A percentile compares a stretch with the other conserved stretches of the same genome.
Conservation (phyloP, 53 echinoderm and acorn worm genomes). For the Antedon mediterranea region DNA sequence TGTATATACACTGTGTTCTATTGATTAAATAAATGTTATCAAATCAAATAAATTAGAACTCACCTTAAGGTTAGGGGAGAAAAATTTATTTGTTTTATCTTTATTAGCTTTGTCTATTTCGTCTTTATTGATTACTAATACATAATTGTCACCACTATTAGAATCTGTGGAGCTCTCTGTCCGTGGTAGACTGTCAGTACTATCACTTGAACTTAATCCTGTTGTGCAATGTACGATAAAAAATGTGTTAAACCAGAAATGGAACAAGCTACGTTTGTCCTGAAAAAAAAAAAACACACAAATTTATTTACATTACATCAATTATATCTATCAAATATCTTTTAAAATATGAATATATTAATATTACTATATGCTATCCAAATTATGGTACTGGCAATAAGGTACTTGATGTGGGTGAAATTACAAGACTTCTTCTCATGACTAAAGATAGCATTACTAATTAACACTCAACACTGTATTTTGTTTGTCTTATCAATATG, state of each 20-base stretch:
- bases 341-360: no score
- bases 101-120: conserved; percentile 95
- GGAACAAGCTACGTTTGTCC: conserved; percentile 83
- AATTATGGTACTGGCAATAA: no score
- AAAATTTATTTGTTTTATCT: conserved; percentile 94
- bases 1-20: no score
- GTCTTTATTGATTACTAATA: conserved; percentile 62
- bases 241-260: conserved; percentile 98
- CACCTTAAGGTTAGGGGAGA: conserved; percentile 95
- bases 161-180: neutral
- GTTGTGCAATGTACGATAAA: conserved; percentile 51
- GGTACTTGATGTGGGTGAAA: no score
- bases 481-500: no score
- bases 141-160: conserved; percentile 45
- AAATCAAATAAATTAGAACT: neutral
- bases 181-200: neutral
- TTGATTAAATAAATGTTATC: no score
- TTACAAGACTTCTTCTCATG: no score
- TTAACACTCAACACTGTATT: no score
- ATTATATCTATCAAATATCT: no score
- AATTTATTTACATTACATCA: neutral
- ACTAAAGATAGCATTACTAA: no score
- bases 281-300: neutral
- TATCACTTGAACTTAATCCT: neutral
- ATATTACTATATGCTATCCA: no score